A percentile compares a stretch with the other conserved stretches of the same genome.
phyloP scores from a whole-genome alignment of 2,888 invertebrate genomes.

The Cylloceria caligata region DNA sequence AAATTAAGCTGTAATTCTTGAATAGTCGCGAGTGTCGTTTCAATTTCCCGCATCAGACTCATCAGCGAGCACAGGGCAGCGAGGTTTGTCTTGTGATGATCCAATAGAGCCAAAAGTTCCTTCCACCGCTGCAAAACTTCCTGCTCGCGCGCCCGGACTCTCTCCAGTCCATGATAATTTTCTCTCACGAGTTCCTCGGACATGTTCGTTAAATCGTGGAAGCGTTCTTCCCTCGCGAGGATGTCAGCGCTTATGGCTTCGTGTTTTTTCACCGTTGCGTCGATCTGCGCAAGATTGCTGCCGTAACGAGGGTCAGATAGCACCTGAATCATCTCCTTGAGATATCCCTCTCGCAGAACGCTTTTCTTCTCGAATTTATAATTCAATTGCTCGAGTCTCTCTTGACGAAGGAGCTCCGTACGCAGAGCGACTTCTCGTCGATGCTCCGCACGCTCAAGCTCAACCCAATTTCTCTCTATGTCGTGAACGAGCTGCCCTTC shows the following conservation, averaged over 20 bases:
- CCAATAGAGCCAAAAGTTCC: slow-evolving; percentile 92
- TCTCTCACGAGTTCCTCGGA: slow-evolving; percentile 96
- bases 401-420: slow-evolving; percentile 95
- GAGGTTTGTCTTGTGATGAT: slow-evolving; percentile 92
- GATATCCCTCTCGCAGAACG: slow-evolving; percentile 96
- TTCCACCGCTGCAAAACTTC: slow-evolving; percentile 95
- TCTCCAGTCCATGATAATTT: slow-evolving; percentile 95
- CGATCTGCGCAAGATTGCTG: slow-evolving; percentile 95
- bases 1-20: slow-evolving; percentile 92
- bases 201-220: slow-evolving; percentile 97
- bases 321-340: slow-evolving; percentile 99
- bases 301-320: slow-evolving; percentile 96
- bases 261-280: slow-evolving; percentile 99
- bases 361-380: slow-evolving; percentile 98
- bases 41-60: slow-evolving; percentile 95
- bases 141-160: slow-evolving; percentile 89
- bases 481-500: slow-evolving; percentile 97
- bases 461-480: slow-evolving; percentile 97
- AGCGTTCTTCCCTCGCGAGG: slow-evolving; percentile 96
- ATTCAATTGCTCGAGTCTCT: slow-evolving; percentile 96
- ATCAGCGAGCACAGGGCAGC: slow-evolving; percentile 93
- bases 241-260: slow-evolving; percentile 99
- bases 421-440: slow-evolving; percentile 96
- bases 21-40: slow-evolving; percentile 93
- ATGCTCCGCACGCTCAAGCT: slow-evolving; percentile 97